phyloP scores from a whole-genome alignment of 2,888 invertebrate species.

The Coelogynopora nodosa region DNA sequence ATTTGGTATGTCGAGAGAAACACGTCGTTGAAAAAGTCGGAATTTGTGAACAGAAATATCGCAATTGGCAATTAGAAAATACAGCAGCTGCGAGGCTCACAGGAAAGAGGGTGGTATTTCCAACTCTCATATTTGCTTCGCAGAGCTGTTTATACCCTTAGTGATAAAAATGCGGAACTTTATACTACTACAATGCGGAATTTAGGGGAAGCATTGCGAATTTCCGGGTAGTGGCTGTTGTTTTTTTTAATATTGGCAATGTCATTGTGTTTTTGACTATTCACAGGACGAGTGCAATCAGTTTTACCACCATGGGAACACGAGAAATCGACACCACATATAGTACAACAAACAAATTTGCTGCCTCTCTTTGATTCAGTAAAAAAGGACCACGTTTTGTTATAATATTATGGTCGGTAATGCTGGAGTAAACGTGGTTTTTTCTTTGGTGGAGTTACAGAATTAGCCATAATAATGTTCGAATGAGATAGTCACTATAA shows the following conservation, averaged over 20 bases:
- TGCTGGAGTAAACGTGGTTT: constrained; percentile 16
- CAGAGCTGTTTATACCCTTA: too few species aligned
- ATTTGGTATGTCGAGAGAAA: too few species aligned
- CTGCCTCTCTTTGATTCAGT: constrained; percentile 28
- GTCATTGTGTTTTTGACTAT: background rate
- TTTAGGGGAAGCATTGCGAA: background rate
- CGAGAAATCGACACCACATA: constrained; percentile 5
- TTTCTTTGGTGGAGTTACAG: constrained; percentile 13
- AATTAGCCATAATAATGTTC: background rate
- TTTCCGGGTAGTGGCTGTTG: background rate
- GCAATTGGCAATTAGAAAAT: too few species aligned
- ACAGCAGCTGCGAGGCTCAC: too few species aligned
- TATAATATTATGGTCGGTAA: background rate
- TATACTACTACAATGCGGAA: background rate
- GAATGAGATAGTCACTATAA: background rate
- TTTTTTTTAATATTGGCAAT: background rate
- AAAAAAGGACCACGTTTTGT: constrained; percentile 6
- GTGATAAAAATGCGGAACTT: background rate
- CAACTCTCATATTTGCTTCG: too few species aligned
- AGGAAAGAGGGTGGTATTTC: too few species aligned
- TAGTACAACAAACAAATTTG: background rate
- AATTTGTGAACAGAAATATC: too few species aligned
- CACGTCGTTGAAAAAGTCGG: too few species aligned
- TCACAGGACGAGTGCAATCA: constrained; percentile 13
- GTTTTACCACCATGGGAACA: background rate